Evolutionary conservation across 1,140 invertebrate genomes (phyloP), one percentile per base, ranked within the genome.

Genomic region (Sycophila sp.): DNA sequence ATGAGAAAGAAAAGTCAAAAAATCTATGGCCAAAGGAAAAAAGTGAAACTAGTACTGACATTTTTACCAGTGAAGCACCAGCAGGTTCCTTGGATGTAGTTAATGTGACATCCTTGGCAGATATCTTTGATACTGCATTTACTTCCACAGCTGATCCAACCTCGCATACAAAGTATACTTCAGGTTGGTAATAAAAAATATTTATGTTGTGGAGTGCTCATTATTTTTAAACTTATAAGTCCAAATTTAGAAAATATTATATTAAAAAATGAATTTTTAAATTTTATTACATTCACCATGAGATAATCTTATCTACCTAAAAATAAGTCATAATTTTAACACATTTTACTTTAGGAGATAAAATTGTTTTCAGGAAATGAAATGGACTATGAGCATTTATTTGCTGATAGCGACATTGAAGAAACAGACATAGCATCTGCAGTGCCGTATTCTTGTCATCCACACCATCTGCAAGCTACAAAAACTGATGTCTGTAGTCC

Each of bases 41-140:
- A 75, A 68, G 73, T 0, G 82, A 84, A 36, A 65, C 82, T 56
- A 75, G 78, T 56, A 79, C 17, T 69, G 75, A 77, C n/a, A 58
- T 83, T 17, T 85, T 84, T 62, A 81, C 79, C 71, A 65, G 68
- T 32, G 84, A 86, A 70, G 71, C 78, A 49, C 71, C 79, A 30
- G 71, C 79, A 42, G 75, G 75, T 15, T 80, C 83, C 30, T 78
- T 86, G 53, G 86, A 87, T 58, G 80, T 78, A 13, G 84, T 87
- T 15, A 87, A 86, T 30, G 84, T 87, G 17, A 87, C 87, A 42
- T 87, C 87, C 8, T 75, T 88, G 62, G 87, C 84, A 53, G 87
- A 88, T 78, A 88, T 88, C 75, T 85, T 88, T 76, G 86, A 88
- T 75, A 88, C 87, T 55, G 87, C 87, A 63, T 88, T 87, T 77